Conservation (phyloP, 53 echinoderm and acorn worm species). For the Astropecten irregularis region DNA sequence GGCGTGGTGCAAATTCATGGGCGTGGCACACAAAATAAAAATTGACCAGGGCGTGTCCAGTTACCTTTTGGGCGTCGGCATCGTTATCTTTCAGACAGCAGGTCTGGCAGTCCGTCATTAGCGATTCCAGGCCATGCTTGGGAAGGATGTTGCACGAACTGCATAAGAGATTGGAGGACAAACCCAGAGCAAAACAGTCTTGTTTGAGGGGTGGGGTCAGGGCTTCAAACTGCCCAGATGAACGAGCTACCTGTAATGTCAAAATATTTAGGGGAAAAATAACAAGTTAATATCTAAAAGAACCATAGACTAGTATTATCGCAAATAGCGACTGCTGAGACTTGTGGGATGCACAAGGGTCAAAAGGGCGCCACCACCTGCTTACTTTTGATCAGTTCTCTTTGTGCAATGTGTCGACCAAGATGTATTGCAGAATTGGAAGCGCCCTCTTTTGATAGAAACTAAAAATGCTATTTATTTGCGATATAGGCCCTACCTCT, state of each 20-base stretch:
- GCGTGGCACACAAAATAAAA: no score
- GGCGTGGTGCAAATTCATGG: no score
- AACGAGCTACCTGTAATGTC: slow-evolving; percentile 60
- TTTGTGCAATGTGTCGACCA: no score
- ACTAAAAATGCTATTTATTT: no score
- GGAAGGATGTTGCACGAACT: slow-evolving; percentile 76
- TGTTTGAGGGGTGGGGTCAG: slow-evolving; percentile 60
- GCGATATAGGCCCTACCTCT: no score
- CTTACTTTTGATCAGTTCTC: no score
- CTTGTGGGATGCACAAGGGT: no score
- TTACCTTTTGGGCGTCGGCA: slow-evolving; percentile 67
- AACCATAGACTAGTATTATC: not conserved
- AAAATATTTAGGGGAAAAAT: not conserved
- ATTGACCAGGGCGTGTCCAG: not conserved
- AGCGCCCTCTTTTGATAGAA: no score
- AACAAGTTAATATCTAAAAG: not conserved
- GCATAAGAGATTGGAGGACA: slow-evolving; percentile 92
- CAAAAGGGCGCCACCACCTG: no score
- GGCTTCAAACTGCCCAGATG: slow-evolving; percentile 68
- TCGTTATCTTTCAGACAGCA: slow-evolving; percentile 91
- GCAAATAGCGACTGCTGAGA: no score
- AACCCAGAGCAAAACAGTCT: slow-evolving; percentile 68
- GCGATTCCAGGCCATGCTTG: slow-evolving; percentile 64
- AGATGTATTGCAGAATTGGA: no score
- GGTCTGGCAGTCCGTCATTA: slow-evolving; percentile 65